Conservation (phyloP, 2,113 vertebrate genomes). For the Proterorhinus semilunaris region DNA sequence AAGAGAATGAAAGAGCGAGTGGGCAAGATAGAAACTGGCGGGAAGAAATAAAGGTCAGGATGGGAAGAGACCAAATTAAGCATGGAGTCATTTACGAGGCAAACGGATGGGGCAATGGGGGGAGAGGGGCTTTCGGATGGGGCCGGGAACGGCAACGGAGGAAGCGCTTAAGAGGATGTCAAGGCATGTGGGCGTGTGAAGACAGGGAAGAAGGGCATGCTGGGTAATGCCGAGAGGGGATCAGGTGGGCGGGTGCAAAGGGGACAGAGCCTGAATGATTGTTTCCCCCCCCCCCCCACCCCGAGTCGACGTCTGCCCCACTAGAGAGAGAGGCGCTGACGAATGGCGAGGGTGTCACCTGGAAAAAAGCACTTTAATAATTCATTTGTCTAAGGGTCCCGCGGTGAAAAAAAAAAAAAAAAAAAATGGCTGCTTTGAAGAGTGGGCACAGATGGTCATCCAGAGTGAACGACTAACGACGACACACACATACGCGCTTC, state of each 20-base stretch:
- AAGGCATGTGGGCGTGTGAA: conserved; percentile 16
- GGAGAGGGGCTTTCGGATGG: conserved; percentile 28
- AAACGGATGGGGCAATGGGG: conserved; percentile 36
- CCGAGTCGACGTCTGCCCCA: conserved; percentile 34
- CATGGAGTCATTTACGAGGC: conserved; percentile 44
- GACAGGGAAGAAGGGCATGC: neutral
- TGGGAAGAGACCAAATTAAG: conserved; percentile 48
- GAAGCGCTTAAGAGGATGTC: conserved; percentile 20
- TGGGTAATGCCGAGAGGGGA: conserved; percentile 14
- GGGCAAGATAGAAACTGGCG: conserved; percentile 4
- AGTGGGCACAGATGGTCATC: conserved; percentile 75
- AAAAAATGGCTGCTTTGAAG: conserved; percentile 65
- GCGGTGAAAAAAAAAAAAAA: neutral
- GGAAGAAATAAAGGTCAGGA: conserved; percentile 5
- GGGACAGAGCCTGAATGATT: conserved; percentile 37
- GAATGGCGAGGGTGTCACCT: conserved; percentile 64
- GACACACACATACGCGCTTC: conserved; percentile 1
- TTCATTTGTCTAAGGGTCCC: conserved; percentile 65
- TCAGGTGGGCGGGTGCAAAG: conserved; percentile 39
- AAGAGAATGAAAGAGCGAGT: conserved; percentile 29
- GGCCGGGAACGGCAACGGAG: conserved; percentile 22
- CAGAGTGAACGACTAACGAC: conserved; percentile 57
- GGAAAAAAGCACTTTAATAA: conserved; percentile 69
- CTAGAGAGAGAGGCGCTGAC: conserved; percentile 58
- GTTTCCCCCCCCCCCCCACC: too few relatives aligned